Percentiles rank a stretch among this genome's conserved stretches.
These are phyloP conservation scores for Halictus rubicundus DNA, from an alignment of 1,140 invertebrate genomes.

Conservation along the genomic window DNA sequence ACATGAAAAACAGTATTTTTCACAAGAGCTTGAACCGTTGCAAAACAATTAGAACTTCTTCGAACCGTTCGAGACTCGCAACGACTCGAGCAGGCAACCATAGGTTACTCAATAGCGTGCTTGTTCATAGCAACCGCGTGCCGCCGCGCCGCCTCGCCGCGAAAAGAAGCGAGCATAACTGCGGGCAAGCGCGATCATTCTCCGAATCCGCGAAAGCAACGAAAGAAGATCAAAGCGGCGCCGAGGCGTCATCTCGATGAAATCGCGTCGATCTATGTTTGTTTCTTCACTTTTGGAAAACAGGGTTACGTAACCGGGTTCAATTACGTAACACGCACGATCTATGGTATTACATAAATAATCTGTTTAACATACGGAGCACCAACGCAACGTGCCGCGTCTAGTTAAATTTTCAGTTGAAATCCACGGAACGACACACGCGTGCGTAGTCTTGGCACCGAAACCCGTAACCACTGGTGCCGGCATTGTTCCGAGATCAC, in stretches of 20 bases:
- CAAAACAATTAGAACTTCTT: background rate
- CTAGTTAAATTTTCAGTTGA: background rate
- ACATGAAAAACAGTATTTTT: no score
- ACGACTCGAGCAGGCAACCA: background rate
- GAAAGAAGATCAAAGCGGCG: constrained; percentile 15
- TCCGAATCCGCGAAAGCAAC: constrained; percentile 15
- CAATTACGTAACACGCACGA: constrained; percentile 26
- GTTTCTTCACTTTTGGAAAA: constrained; percentile 51
- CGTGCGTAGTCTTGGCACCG: background rate
- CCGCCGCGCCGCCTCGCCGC: no score
- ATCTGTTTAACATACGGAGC: constrained; percentile 16
- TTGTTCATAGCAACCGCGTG: background rate
- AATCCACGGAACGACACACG: background rate
- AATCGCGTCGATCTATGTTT: constrained; percentile 42
- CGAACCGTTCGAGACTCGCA: background rate
- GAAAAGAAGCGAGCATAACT: background rate
- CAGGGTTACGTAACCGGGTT: constrained; percentile 9
- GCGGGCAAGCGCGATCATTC: constrained; percentile 5
- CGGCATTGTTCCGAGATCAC: no score
- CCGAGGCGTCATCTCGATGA: constrained; percentile 39
- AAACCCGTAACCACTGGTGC: background rate
- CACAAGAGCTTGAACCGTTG: no score
- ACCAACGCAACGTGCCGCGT: background rate
- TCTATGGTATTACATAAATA: constrained; percentile 47
- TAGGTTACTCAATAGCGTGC: background rate